Conservation (phyloP, 1,140 invertebrate species). For the Megalopta genalis region DNA sequence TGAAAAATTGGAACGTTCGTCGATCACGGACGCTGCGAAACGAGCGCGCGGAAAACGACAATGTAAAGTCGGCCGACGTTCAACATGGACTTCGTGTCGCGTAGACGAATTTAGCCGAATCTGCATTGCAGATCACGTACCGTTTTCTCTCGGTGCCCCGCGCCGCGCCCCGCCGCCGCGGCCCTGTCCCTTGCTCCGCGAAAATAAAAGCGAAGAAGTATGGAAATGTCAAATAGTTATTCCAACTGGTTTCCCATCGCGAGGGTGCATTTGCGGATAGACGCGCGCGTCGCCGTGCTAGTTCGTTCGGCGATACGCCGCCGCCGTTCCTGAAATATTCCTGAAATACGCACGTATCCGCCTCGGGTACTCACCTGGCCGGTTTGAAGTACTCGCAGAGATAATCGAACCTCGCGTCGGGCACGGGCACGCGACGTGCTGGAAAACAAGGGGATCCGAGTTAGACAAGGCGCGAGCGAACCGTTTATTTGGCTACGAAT, state of each 20-base stretch:
- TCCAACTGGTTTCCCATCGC: slow-evolving; percentile 75
- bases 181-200: slow-evolving; percentile 31
- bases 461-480: slow-evolving; percentile 8
- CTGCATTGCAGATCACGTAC: slow-evolving; percentile 78
- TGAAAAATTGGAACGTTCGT: not conserved
- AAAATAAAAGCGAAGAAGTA: slow-evolving; percentile 77
- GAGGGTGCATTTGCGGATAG: slow-evolving; percentile 63
- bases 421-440: slow-evolving; percentile 98
- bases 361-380: slow-evolving; percentile 86
- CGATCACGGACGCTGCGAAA: not conserved
- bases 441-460: slow-evolving; percentile 76
- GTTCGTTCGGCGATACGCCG: slow-evolving; percentile 60
- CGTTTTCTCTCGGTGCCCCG: slow-evolving; percentile 25
- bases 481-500: not conserved
- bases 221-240: slow-evolving; percentile 77
- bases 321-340: too few relatives aligned
- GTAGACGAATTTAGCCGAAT: slow-evolving; percentile 69
- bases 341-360: slow-evolving; percentile 47
- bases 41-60: not conserved
- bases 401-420: slow-evolving; percentile 96
- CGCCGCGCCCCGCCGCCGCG: too few relatives aligned
- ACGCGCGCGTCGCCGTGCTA: slow-evolving; percentile 17
- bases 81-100: slow-evolving; percentile 41
- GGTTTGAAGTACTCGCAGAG: slow-evolving; percentile 97
- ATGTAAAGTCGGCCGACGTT: slow-evolving; percentile 44